A percentile compares a stretch with the other conserved stretches of the same genome.
These are phyloP conservation scores for Mallotus villosus DNA, from an alignment of 2,797 vertebrate genomes.

Conservation along the genomic window DNA sequence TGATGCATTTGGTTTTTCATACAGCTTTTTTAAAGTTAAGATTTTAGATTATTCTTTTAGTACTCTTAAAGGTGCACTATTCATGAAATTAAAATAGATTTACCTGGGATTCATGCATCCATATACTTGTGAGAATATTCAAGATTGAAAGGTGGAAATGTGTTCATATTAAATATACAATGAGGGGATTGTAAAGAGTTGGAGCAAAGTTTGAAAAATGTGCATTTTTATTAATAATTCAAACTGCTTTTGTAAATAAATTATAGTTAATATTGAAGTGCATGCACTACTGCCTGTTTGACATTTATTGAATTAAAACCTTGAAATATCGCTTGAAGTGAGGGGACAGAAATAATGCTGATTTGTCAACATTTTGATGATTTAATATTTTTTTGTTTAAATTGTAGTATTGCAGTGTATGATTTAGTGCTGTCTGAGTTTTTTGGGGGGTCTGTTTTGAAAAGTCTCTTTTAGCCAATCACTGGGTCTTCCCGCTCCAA, in stretches of 20 bases:
- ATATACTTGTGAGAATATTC: slow-evolving; percentile 46
- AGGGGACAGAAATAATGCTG: slow-evolving; percentile 35
- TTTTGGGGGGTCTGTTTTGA: slow-evolving; percentile 53
- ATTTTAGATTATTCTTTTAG: background rate
- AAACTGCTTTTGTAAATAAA: slow-evolving; percentile 72
- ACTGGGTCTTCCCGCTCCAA: slow-evolving; percentile 71
- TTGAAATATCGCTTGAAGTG: slow-evolving; percentile 44
- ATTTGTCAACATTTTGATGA: background rate
- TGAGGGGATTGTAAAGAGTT: slow-evolving; percentile 53
- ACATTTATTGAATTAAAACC: slow-evolving; percentile 25
- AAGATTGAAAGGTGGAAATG: slow-evolving; percentile 58
- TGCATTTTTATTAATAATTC: slow-evolving; percentile 74
- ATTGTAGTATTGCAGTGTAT: slow-evolving; percentile 23
- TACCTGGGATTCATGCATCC: slow-evolving; percentile 28
- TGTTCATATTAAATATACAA: slow-evolving; percentile 72
- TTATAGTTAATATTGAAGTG: slow-evolving; percentile 68
- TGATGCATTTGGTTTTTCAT: background rate
- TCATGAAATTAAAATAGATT: slow-evolving; percentile 39
- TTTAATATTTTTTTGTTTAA: slow-evolving; percentile 20
- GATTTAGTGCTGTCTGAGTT: slow-evolving; percentile 46
- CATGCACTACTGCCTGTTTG: slow-evolving; percentile 61
- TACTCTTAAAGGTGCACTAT: slow-evolving; percentile 21
- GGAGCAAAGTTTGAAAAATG: slow-evolving; percentile 62
- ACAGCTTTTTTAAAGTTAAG: background rate
- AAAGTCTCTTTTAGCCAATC: slow-evolving; percentile 58